A percentile compares a stretch with the other conserved stretches of the same genome.
These are phyloP conservation scores for Pelagia noctiluca DNA, from an alignment of 30 jellyfish, hydroid and myxozoan species.

Conservation along the genomic window DNA sequence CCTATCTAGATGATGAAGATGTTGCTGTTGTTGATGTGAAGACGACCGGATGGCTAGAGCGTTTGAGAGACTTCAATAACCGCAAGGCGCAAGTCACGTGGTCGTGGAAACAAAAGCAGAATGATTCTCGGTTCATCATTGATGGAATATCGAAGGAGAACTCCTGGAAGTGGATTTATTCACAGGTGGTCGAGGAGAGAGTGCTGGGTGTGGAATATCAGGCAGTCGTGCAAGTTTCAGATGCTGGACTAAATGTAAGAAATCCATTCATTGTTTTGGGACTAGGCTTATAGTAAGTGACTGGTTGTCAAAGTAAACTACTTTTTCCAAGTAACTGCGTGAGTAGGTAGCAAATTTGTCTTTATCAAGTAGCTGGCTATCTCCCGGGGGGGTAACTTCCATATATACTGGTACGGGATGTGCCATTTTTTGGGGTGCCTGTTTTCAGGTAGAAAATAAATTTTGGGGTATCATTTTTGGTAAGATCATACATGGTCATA, in stretches of 20 bases:
- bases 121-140: slow-evolving; percentile 35
- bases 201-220: slow-evolving; percentile 53
- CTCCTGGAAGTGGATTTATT: slow-evolving; percentile 69
- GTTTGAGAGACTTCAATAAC: slow-evolving; percentile 1
- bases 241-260: slow-evolving; percentile 32
- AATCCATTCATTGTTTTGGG: background rate
- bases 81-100: slow-evolving; percentile 55
- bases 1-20: no score
- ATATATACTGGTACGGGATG: no score
- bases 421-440: no score
- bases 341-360: no score
- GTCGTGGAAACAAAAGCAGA: slow-evolving; percentile 50
- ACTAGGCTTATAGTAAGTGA: background rate
- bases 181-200: slow-evolving; percentile 83
- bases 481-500: no score
- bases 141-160: slow-evolving; percentile 37
- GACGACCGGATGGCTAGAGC: slow-evolving; percentile 29
- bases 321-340: no score
- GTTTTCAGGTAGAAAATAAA: no score
- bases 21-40: slow-evolving; percentile 60
- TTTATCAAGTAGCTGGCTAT: no score
- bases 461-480: no score
- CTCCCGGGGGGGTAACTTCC: no score
- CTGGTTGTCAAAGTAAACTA: no score
- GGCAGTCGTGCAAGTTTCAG: slow-evolving; percentile 79